A percentile compares a stretch with the other conserved stretches of the same genome.
Conservation (phyloP, 1,140 invertebrate genomes). For the Onthophagus taurus region DNA sequence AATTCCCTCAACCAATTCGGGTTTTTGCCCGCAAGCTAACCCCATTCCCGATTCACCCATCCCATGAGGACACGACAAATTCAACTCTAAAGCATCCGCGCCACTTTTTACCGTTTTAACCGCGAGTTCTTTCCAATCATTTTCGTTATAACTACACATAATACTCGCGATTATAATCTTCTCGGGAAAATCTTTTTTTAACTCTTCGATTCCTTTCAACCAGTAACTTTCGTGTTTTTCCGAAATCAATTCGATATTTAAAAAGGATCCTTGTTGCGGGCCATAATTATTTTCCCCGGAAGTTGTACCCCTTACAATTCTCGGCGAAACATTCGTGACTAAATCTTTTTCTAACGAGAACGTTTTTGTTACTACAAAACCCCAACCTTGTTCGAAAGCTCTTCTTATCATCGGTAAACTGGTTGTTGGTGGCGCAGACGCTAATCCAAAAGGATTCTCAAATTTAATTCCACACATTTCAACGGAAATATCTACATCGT, state of each 20-base stretch:
- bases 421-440: slow-evolving; percentile 93
- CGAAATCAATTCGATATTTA: slow-evolving; percentile 97
- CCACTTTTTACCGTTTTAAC: slow-evolving; percentile 73
- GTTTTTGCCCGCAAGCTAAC: slow-evolving; percentile 91
- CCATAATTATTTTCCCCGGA: slow-evolving; percentile 87
- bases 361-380: slow-evolving; percentile 93
- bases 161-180: slow-evolving; percentile 90
- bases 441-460: slow-evolving; percentile 94
- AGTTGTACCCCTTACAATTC: slow-evolving; percentile 89
- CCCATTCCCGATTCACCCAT: slow-evolving; percentile 99
- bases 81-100: slow-evolving; percentile 90
- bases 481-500: slow-evolving; percentile 86
- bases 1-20: slow-evolving; percentile 79
- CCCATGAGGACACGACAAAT: slow-evolving; percentile 96
- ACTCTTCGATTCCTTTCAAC: slow-evolving; percentile 77
- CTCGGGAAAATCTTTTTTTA: slow-evolving; percentile 75
- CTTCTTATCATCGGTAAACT: slow-evolving; percentile 89
- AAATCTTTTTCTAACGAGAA: slow-evolving; percentile 92
- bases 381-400: slow-evolving; percentile 94
- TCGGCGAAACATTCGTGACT: slow-evolving; percentile 93
- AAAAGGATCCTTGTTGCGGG: slow-evolving; percentile 87
- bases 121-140: slow-evolving; percentile 82
- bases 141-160: slow-evolving; percentile 84
- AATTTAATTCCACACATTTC: slow-evolving; percentile 90
- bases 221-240: slow-evolving; percentile 94